These are phyloP conservation scores for Spatulosminthurus flaviceps DNA, from an alignment of 2,888 invertebrate species.

Conservation along the genomic window DNA sequence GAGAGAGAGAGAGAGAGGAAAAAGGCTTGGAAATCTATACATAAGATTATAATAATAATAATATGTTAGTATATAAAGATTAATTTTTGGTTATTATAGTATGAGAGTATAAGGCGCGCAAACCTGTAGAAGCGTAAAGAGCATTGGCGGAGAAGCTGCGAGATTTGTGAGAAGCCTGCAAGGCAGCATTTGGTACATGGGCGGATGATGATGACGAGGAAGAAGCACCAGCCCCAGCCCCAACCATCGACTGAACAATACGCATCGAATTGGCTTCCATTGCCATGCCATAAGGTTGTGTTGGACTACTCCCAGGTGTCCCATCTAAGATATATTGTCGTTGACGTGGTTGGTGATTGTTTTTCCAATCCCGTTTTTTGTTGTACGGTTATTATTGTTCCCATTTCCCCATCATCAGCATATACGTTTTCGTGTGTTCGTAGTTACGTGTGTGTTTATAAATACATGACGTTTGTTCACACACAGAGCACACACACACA, in stretches of 20 bases:
- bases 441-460: background rate
- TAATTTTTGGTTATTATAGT: background rate
- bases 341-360: background rate
- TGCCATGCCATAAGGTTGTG: conserved; percentile 57
- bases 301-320: conserved; percentile 64
- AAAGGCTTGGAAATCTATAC: too few relatives aligned
- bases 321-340: conserved; percentile 55
- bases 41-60: too few relatives aligned
- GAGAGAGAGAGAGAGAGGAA: too few relatives aligned
- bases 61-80: too few relatives aligned
- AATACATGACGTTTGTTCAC: background rate
- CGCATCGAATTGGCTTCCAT: conserved; percentile 43
- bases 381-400: conserved; percentile 20
- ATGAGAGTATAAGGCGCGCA: conserved; percentile 41
- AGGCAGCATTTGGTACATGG: conserved; percentile 56
- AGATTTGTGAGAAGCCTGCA: conserved; percentile 64
- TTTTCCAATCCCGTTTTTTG: background rate
- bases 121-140: conserved; percentile 64
- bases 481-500: too few relatives aligned
- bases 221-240: conserved; percentile 33
- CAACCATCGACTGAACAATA: conserved; percentile 34
- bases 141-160: conserved; percentile 65
- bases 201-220: conserved; percentile 49
- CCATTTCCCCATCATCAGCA: conserved; percentile 18
- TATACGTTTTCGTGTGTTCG: too few relatives aligned